Evolutionary conservation across 1,140 invertebrate genomes (phyloP).

Genomic region (Yoshiicerus persimilis): DNA sequence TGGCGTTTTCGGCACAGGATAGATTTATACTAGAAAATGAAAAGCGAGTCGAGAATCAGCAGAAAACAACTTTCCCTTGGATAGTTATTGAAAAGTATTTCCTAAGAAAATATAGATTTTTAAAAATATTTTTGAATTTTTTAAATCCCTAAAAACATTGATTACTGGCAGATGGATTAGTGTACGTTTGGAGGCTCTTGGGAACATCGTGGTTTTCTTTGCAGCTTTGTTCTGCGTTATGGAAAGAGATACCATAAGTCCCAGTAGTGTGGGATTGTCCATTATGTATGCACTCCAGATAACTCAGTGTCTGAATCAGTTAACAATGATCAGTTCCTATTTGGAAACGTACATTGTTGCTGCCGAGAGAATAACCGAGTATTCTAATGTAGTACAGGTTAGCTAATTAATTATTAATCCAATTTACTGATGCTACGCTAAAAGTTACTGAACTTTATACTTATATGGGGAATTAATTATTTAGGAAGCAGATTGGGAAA

Average conservation of each 20-base stretch:
- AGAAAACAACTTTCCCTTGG: conserved; percentile 83
- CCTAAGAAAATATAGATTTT: too few relatives aligned
- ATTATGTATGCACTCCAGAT: conserved; percentile 81
- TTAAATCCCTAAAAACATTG: too few relatives aligned
- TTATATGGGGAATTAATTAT: too few relatives aligned
- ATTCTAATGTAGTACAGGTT: conserved; percentile 48
- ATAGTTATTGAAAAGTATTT: conserved; percentile 72
- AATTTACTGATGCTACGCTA: too few relatives aligned
- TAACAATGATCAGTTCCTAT: conserved; percentile 64
- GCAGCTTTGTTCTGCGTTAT: conserved; percentile 84
- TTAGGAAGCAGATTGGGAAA: conserved; percentile 72
- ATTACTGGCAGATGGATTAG: conserved; percentile 56
- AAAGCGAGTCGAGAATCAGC: conserved; percentile 69
- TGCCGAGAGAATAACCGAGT: conserved; percentile 67
- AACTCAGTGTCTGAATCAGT: conserved; percentile 62
- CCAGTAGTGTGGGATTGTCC: conserved; percentile 85
- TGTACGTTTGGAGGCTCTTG: conserved; percentile 66
- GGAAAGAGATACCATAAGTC: conserved; percentile 63
- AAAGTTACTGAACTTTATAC: too few relatives aligned
- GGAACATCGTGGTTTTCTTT: conserved; percentile 87
- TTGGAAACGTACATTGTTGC: conserved; percentile 68
- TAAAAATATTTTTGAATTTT: too few relatives aligned
- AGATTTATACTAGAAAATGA: conserved; percentile 82
- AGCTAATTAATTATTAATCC: too few relatives aligned
- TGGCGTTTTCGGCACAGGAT: conserved; percentile 74